phyloP scores from a whole-genome alignment of 1,140 invertebrate genomes.

The Whitmania pigra region DNA sequence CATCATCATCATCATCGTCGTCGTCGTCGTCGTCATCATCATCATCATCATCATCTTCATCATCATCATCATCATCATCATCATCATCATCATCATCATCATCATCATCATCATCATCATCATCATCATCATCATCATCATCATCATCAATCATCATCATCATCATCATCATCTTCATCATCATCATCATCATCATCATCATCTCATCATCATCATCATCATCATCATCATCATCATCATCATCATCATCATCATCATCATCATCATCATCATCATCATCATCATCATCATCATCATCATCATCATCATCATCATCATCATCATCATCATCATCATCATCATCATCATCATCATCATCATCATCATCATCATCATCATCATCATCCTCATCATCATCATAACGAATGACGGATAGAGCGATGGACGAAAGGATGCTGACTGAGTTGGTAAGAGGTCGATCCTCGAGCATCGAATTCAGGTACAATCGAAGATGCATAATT shows the following conservation, averaged over 20 bases:
- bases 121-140: too few species aligned
- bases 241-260: conserved; percentile 23
- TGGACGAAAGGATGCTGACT: too few species aligned
- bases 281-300: conserved; percentile 18
- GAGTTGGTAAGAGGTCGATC: too few species aligned
- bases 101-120: too few species aligned
- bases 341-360: conserved; percentile 21
- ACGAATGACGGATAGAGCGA: too few species aligned
- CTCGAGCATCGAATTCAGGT: too few species aligned
- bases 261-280: conserved; percentile 24
- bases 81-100: too few species aligned
- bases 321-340: conserved; percentile 11
- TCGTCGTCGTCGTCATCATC: neutral
- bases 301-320: too few species aligned
- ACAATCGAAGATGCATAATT: too few species aligned
- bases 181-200: too few species aligned
- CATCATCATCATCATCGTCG: neutral
- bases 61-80: neutral
- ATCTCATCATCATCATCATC: neutral
- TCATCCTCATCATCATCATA: conserved; percentile 12
- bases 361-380: conserved; percentile 21
- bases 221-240: conserved; percentile 17
- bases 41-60: neutral
- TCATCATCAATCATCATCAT: neutral
- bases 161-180: too few species aligned